Evolutionary conservation across 2,888 invertebrate genomes (phyloP).

Genomic region (Clitarchus hookeri): DNA sequence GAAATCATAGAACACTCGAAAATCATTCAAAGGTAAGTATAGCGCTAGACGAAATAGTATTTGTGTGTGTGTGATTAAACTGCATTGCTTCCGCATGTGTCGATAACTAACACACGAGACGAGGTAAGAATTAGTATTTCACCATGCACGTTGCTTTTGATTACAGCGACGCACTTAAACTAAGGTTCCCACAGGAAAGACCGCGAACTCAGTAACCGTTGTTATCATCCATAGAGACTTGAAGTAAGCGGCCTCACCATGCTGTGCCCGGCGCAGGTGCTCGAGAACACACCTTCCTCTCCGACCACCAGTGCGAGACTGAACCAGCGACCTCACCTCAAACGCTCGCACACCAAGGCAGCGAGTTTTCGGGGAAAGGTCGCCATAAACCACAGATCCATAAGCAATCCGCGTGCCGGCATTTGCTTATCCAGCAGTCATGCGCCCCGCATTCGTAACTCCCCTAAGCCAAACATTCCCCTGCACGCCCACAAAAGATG

Average conservation of each 20-base stretch:
- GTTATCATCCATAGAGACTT: too few species aligned
- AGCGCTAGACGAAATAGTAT: too few species aligned
- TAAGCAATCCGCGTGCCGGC: background rate
- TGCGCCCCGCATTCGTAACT: background rate
- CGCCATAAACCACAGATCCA: background rate
- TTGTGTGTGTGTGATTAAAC: too few species aligned
- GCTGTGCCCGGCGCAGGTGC: background rate
- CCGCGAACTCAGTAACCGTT: too few species aligned
- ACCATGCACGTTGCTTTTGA: too few species aligned
- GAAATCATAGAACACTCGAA: too few species aligned
- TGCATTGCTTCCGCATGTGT: too few species aligned
- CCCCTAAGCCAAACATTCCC: background rate
- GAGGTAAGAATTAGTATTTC: too few species aligned
- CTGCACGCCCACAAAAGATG: background rate
- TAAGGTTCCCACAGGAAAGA: too few species aligned
- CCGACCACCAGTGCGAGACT: background rate
- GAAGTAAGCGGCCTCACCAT: background rate
- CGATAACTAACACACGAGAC: too few species aligned
- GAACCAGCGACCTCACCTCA: background rate
- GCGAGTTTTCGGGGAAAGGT: background rate
- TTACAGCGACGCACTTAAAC: too few species aligned
- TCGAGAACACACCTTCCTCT: background rate
- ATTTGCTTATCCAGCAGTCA: slow-evolving; percentile 2
- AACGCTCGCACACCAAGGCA: background rate
- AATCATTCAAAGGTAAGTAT: too few species aligned